These are phyloP conservation scores for Fregata magnificens DNA, from an alignment of 2,113 vertebrate genomes.

Conservation along the genomic window DNA sequence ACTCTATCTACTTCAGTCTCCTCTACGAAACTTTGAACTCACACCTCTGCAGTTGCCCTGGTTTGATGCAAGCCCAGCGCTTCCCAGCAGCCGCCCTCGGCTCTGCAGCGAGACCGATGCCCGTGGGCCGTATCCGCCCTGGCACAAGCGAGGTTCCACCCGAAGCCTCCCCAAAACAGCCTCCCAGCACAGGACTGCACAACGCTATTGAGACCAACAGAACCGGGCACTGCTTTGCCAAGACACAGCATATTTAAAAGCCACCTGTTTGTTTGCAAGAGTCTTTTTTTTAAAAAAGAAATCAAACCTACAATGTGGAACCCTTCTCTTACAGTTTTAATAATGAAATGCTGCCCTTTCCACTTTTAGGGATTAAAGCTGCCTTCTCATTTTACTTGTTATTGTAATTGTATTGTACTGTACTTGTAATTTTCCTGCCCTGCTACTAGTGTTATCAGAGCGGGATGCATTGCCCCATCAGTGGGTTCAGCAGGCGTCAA, in stretches of 20 bases:
- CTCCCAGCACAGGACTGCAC: neutral
- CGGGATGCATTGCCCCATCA: neutral
- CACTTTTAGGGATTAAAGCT: neutral
- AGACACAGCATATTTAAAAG: neutral
- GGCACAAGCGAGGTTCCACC: neutral
- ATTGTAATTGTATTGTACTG: no score
- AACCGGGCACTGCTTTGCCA: neutral
- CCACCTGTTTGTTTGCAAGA: neutral
- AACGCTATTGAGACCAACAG: no score
- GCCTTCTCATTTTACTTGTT: neutral
- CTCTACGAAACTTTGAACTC: no score
- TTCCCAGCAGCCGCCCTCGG: neutral
- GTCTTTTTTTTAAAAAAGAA: neutral
- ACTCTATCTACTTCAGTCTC: neutral
- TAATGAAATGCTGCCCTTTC: neutral
- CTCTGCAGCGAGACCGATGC: neutral
- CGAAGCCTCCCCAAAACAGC: neutral
- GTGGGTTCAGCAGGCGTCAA: neutral
- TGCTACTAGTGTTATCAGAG: neutral
- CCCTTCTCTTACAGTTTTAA: neutral
- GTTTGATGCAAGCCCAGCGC: neutral
- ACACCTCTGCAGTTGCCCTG: neutral
- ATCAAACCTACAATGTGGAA: no score
- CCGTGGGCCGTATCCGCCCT: rapidly evolving
- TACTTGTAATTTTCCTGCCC: neutral